A percentile compares a stretch with the other conserved stretches of the same genome.
phyloP scores from a whole-genome alignment of 2,888 invertebrate genomes.

The Aspidiotus rigidus region DNA sequence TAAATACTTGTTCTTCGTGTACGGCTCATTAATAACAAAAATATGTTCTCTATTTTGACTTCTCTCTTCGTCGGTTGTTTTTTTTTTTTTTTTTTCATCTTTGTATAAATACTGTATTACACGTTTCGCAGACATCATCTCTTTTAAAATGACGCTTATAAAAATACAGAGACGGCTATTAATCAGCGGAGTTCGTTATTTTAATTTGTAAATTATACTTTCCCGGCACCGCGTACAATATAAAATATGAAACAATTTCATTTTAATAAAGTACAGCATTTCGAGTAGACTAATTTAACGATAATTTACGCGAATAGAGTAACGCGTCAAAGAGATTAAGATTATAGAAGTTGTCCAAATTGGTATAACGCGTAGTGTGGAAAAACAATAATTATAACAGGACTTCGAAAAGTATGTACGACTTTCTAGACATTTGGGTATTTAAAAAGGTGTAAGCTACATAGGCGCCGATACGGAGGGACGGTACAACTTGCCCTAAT shows the following conservation, averaged over 20 bases:
- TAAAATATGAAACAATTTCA: background rate
- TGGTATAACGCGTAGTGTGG: too few species aligned
- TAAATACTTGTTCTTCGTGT: constrained; percentile 32
- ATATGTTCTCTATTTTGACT: constrained; percentile 32
- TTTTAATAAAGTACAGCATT: constrained; percentile 23
- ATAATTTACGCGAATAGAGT: constrained; percentile 31
- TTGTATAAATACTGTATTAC: constrained; percentile 18
- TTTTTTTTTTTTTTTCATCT: constrained; percentile 8
- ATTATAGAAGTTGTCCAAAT: too few species aligned
- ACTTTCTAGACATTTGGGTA: too few species aligned
- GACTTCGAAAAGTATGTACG: too few species aligned
- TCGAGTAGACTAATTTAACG: constrained; percentile 28
- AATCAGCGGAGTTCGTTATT: constrained; percentile 25
- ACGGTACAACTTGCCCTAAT: too few species aligned
- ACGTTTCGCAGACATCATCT: constrained; percentile 21
- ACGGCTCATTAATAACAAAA: constrained; percentile 34
- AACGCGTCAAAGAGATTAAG: constrained; percentile 6
- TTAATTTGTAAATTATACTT: background rate
- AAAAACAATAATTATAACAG: too few species aligned
- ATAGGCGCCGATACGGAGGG: too few species aligned
- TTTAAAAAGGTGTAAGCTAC: too few species aligned
- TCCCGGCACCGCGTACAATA: too few species aligned
- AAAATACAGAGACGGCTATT: constrained; percentile 30
- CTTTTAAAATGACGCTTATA: constrained; percentile 20
- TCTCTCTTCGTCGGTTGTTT: background rate